Percentiles rank a stretch among this genome's conserved stretches.
Evolutionary conservation across 1,140 invertebrate species (phyloP).

Genomic region (Cylas formicarius): DNA sequence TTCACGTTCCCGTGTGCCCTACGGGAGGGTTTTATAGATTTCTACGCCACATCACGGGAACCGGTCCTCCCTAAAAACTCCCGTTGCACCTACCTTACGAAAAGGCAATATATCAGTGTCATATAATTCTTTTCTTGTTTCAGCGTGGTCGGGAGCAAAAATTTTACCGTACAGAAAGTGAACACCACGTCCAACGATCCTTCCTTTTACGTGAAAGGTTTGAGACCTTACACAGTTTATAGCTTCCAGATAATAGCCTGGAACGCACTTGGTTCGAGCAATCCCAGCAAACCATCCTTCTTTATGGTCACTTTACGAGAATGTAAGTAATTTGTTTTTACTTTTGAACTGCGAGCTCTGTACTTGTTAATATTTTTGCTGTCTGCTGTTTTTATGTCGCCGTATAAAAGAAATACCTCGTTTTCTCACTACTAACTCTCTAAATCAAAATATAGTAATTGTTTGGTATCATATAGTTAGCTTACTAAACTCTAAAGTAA

Average conservation of each 20-base stretch:
- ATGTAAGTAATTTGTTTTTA: conserved; percentile 45
- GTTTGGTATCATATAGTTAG: too few species aligned
- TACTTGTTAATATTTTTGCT: too few species aligned
- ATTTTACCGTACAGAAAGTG: conserved; percentile 56
- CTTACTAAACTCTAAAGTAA: too few species aligned
- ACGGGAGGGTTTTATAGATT: too few species aligned
- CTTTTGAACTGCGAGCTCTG: too few species aligned
- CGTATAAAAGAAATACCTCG: too few species aligned
- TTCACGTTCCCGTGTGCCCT: too few species aligned
- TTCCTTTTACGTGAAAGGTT: conserved; percentile 55
- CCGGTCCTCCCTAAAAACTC: conserved; percentile 5
- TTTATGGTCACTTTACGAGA: conserved; percentile 70
- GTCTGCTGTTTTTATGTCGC: too few species aligned
- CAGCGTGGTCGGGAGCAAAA: conserved; percentile 61
- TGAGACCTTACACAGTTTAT: conserved; percentile 68
- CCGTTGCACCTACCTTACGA: conserved; percentile 5
- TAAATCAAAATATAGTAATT: too few species aligned
- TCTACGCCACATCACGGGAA: too few species aligned
- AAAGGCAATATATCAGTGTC: conserved; percentile 17
- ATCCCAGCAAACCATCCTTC: conserved; percentile 64
- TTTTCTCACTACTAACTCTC: too few species aligned
- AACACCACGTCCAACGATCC: conserved; percentile 57
- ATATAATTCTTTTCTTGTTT: conserved; percentile 33
- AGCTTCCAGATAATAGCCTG: conserved; percentile 66
- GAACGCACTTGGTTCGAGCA: conserved; percentile 62